These are phyloP conservation scores for Vicugna pacos DNA, from an alignment of 2,113 vertebrate species.

Conservation along the genomic window DNA sequence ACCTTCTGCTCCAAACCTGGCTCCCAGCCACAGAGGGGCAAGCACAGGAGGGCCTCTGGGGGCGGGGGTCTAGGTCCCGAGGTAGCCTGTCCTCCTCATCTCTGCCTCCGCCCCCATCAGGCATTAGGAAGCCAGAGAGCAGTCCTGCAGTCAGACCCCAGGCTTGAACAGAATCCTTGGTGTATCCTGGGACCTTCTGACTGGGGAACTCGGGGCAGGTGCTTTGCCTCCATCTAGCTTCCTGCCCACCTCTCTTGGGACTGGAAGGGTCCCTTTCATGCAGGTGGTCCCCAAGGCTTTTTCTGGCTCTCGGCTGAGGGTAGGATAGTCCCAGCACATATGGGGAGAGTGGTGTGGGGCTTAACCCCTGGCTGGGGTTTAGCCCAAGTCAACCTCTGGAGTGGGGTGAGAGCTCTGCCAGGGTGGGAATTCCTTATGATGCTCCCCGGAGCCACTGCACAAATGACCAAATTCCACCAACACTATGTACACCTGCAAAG, in stretches of 20 bases:
- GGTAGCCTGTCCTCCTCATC: neutral
- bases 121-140: neutral
- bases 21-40: neutral
- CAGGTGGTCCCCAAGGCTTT: neutral
- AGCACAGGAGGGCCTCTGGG: accelerated
- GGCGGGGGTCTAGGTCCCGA: neutral
- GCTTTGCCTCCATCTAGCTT: neutral
- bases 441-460: neutral
- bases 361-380: too few relatives aligned
- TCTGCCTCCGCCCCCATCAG: neutral
- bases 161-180: neutral
- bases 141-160: neutral
- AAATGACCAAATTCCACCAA: neutral
- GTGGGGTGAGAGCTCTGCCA: neutral
- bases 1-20: neutral
- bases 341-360: neutral
- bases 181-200: neutral
- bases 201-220: too few relatives aligned
- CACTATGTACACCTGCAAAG: neutral
- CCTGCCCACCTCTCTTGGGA: neutral
- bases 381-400: neutral
- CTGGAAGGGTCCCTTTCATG: neutral
- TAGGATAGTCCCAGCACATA: neutral
- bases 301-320: neutral
- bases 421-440: neutral